A percentile compares a stretch with the other conserved stretches of the same genome.
Evolutionary conservation across 2,888 invertebrate species (phyloP).

Genomic region (Smittia sp.): DNA sequence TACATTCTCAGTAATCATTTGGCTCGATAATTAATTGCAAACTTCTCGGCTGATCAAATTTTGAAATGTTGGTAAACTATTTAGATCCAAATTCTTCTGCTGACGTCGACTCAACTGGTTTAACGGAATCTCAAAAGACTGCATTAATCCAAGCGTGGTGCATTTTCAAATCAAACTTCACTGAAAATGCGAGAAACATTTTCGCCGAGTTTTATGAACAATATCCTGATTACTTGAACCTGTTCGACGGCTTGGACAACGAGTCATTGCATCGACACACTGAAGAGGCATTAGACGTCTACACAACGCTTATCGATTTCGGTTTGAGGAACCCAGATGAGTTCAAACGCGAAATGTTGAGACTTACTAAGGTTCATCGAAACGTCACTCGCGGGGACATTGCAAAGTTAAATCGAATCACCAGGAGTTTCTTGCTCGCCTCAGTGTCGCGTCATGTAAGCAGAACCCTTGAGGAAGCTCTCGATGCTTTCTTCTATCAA

Average conservation of each 20-base stretch:
- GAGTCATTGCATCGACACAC: background rate
- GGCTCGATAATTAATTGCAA: background rate
- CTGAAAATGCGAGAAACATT: background rate
- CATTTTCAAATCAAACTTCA: background rate
- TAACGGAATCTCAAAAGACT: background rate
- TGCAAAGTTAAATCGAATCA: no score
- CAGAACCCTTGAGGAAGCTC: background rate
- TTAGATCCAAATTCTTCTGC: background rate
- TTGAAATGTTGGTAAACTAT: no score
- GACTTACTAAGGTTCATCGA: no score
- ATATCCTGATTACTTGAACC: background rate
- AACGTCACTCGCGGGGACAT: no score
- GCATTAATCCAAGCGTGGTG: background rate
- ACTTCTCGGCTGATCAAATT: background rate
- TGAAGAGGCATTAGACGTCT: background rate
- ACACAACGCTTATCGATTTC: background rate
- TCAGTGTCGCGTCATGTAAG: background rate
- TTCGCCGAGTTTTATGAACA: conserved; percentile 6
- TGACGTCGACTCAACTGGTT: background rate
- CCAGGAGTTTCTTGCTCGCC: no score
- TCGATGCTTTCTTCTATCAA: background rate
- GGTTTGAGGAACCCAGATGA: background rate
- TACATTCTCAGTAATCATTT: conserved; percentile 17
- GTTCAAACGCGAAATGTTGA: no score
- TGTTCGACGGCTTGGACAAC: background rate